Conservation (phyloP, 2,888 invertebrate genomes). For the Lithophane leautieri region DNA sequence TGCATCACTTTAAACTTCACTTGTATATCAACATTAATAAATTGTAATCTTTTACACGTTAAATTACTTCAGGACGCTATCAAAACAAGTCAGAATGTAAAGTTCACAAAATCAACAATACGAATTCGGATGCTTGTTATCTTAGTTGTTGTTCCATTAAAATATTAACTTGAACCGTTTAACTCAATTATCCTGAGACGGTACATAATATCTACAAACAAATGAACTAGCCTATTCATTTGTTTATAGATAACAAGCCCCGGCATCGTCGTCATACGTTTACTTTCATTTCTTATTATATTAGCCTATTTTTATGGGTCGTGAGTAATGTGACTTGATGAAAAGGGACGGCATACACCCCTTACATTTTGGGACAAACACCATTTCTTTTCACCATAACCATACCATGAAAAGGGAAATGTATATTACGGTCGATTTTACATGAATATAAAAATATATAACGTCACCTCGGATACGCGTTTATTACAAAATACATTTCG, state of each 20-base stretch:
- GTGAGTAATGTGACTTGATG: constrained; percentile 34
- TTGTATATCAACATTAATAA: constrained; percentile 30
- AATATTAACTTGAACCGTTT: constrained; percentile 66
- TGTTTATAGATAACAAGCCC: constrained; percentile 44
- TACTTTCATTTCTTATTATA: constrained; percentile 13
- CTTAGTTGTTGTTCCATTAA: constrained; percentile 66
- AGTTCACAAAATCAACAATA: constrained; percentile 67
- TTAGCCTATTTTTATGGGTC: constrained; percentile 24
- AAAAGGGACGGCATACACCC: constrained; percentile 34
- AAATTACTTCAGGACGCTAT: constrained; percentile 32
- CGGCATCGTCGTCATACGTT: constrained; percentile 18
- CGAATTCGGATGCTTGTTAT: constrained; percentile 64
- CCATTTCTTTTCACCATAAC: constrained; percentile 37
- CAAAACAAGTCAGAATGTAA: constrained; percentile 25
- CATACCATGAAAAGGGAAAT: constrained; percentile 28
- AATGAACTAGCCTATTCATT: constrained; percentile 48
- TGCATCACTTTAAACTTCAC: constrained; percentile 42
- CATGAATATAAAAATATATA: constrained; percentile 26
- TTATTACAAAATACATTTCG: constrained; percentile 40
- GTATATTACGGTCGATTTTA: constrained; percentile 43
- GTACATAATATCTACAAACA: constrained; percentile 48
- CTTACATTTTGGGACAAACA: constrained; percentile 34
- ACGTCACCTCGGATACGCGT: constrained; percentile 32
- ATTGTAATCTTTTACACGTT: constrained; percentile 33
- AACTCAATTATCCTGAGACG: constrained; percentile 61